Evolutionary conservation across 2,888 invertebrate species (phyloP).

Genomic region (Luffia ferchaultella): DNA sequence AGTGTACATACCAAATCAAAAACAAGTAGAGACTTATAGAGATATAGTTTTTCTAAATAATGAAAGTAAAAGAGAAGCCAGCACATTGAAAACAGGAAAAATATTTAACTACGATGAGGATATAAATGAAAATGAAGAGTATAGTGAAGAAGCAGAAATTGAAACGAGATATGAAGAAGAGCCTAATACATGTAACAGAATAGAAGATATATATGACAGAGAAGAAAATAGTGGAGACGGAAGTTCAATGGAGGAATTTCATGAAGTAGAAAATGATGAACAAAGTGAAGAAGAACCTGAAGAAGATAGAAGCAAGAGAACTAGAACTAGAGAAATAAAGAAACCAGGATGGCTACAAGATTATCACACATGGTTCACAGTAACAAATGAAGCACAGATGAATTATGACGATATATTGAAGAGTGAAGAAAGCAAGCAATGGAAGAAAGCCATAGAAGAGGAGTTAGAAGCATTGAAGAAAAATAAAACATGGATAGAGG

Average conservation of each 20-base stretch:
- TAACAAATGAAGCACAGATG: background rate
- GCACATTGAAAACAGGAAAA: background rate
- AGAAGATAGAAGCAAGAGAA: background rate
- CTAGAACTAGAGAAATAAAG: background rate
- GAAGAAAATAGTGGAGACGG: no score
- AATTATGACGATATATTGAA: conserved; percentile 10
- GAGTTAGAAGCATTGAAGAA: conserved; percentile 13
- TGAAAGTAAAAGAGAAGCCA: background rate
- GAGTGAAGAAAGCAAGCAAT: conserved; percentile 11
- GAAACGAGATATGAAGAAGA: no score
- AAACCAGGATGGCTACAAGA: background rate
- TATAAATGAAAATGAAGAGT: background rate
- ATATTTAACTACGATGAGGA: background rate
- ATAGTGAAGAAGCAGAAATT: background rate
- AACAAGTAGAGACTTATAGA: conserved; percentile 8
- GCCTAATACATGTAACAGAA: background rate
- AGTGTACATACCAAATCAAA: background rate
- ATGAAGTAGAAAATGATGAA: background rate
- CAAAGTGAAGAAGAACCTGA: background rate
- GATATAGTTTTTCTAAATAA: conserved; percentile 9
- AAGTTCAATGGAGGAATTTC: background rate
- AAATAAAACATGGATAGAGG: conserved; percentile 11
- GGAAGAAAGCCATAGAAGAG: conserved; percentile 11
- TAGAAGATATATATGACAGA: no score
- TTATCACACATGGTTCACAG: background rate